phyloP scores from a whole-genome alignment of 2,888 invertebrate genomes.

The Zelleria hepariella region DNA sequence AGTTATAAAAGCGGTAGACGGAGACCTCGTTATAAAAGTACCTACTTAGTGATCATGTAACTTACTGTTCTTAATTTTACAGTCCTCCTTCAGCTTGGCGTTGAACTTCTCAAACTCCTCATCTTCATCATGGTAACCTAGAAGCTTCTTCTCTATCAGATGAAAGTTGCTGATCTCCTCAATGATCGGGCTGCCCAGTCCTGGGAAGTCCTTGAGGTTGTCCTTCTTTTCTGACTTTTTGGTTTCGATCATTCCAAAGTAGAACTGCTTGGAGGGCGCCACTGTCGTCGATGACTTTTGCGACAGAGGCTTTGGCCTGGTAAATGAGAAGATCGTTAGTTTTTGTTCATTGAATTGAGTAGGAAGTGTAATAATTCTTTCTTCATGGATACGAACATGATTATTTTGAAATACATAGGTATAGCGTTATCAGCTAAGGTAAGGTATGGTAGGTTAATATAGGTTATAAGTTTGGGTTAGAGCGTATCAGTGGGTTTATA shows the following conservation, averaged over 20 bases:
- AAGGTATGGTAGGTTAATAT: too few species aligned
- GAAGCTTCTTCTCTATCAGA: conserved; percentile 55
- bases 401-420: too few species aligned
- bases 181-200: conserved; percentile 58
- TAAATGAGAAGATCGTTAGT: background rate
- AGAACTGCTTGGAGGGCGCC: conserved; percentile 73
- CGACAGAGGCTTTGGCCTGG: background rate
- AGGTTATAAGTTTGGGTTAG: too few species aligned
- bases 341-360: background rate
- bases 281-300: conserved; percentile 19
- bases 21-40: too few species aligned
- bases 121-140: conserved; percentile 57
- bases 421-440: too few species aligned
- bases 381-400: too few species aligned
- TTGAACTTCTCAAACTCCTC: conserved; percentile 56
- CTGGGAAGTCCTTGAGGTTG: conserved; percentile 57
- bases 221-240: conserved; percentile 43
- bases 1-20: background rate
- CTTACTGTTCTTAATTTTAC: conserved; percentile 52
- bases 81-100: conserved; percentile 47
- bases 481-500: too few species aligned
- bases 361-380: background rate
- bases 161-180: conserved; percentile 61
- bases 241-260: conserved; percentile 83
- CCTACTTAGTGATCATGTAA: conserved; percentile 5